Percentiles rank a stretch among this genome's conserved stretches.
These are phyloP conservation scores for Apis dorsata DNA, from an alignment of 1,140 invertebrate species.

Conservation along the genomic window DNA sequence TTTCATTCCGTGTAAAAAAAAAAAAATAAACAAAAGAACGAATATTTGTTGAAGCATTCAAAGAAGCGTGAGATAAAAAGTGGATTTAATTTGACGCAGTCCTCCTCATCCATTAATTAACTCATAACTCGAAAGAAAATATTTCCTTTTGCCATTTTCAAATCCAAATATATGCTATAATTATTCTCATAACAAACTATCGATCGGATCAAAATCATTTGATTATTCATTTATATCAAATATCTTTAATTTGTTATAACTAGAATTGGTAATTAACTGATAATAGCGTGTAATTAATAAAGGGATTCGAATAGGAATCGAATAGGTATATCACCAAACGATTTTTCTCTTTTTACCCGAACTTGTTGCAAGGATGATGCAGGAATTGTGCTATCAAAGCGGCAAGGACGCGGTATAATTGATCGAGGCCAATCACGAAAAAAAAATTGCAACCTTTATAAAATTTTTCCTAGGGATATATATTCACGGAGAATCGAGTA, in stretches of 20 bases:
- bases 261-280: background rate
- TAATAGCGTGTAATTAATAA: constrained; percentile 4
- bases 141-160: background rate
- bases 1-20: no score
- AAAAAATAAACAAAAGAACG: no score
- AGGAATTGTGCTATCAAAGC: no score
- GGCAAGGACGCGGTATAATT: constrained; percentile 26
- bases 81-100: background rate
- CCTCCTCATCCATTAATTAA: background rate
- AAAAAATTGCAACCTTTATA: constrained; percentile 10
- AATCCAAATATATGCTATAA: background rate
- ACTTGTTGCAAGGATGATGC: constrained; percentile 2
- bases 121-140: background rate
- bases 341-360: background rate
- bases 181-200: background rate
- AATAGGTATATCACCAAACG: background rate
- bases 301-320: background rate
- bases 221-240: background rate
- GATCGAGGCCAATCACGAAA: constrained; percentile 39
- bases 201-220: background rate
- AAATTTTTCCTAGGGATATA: constrained; percentile 6
- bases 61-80: background rate
- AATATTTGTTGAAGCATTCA: background rate
- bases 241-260: background rate
- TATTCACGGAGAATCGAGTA: constrained; percentile 44